phyloP scores from a whole-genome alignment of 2,888 invertebrate genomes.

The Thyatira batis region DNA sequence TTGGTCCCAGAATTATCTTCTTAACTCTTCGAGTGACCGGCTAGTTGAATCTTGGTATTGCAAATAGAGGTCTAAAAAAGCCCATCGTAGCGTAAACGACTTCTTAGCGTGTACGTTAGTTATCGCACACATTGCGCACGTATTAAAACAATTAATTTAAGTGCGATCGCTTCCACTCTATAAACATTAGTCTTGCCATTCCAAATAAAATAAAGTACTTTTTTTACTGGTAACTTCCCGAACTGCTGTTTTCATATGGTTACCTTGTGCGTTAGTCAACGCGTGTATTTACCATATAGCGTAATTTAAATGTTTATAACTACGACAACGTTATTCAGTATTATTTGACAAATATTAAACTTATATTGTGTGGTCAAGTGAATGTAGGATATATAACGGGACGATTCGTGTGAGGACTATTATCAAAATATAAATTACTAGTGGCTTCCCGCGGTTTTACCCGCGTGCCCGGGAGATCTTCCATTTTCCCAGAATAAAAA shows the following conservation, averaged over 20 bases:
- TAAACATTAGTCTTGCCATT: neutral
- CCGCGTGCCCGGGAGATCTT: too few relatives aligned
- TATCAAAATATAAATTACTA: too few relatives aligned
- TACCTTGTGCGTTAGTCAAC: conserved; percentile 16
- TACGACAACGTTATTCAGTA: neutral
- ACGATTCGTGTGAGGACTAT: too few relatives aligned
- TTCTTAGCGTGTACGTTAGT: neutral
- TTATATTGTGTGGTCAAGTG: conserved; percentile 37
- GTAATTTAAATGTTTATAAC: conserved; percentile 16
- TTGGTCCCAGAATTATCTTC: too few relatives aligned
- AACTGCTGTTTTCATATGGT: neutral
- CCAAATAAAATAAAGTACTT: neutral
- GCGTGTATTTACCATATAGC: conserved; percentile 35
- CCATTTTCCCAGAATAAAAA: too few relatives aligned
- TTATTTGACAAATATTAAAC: conserved; percentile 37
- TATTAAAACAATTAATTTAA: neutral
- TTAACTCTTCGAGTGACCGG: too few relatives aligned
- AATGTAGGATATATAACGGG: too few relatives aligned
- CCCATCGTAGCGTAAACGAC: neutral
- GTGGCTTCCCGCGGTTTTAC: too few relatives aligned
- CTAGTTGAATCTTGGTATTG: neutral
- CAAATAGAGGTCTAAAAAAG: neutral
- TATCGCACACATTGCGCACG: neutral
- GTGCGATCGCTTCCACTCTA: neutral
- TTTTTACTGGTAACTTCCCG: neutral